Percentiles rank a stretch among this genome's conserved stretches.
Conservation (phyloP, 2,113 vertebrate species). For the Danionella cerebrum region DNA sequence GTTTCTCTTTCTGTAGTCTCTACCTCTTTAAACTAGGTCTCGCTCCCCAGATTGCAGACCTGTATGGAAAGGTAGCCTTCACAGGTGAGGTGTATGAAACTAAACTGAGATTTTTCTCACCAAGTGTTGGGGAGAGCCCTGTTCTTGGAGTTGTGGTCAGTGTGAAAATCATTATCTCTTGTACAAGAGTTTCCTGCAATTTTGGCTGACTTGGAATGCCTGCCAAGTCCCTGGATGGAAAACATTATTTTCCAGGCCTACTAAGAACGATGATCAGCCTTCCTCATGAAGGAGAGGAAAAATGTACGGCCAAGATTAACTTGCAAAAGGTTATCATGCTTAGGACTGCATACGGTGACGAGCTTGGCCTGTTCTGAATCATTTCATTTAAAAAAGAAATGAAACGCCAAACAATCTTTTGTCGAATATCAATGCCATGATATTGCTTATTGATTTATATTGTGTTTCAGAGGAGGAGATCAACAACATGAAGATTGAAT, state of each 20-base stretch:
- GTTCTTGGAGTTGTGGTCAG: constrained; percentile 38
- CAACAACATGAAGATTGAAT: constrained; percentile 94
- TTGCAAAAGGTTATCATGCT: not conserved
- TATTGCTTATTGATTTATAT: too few relatives aligned
- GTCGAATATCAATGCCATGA: too few relatives aligned
- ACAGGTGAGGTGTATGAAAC: constrained; percentile 74
- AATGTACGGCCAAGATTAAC: not conserved
- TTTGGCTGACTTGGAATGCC: constrained; percentile 26
- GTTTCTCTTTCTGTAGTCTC: constrained; percentile 67
- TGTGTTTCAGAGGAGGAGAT: constrained; percentile 94
- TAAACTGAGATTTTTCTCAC: not conserved
- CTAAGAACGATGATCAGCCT: constrained; percentile 42
- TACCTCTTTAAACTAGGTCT: constrained; percentile 97
- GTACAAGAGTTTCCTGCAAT: constrained; percentile 53
- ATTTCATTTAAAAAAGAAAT: not conserved
- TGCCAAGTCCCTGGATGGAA: constrained; percentile 39
- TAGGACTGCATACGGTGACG: not conserved
- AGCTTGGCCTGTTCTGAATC: not conserved
- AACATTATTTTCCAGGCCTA: constrained; percentile 44
- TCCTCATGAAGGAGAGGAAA: not conserved
- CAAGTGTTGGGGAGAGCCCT: not conserved
- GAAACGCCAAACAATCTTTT: not conserved
- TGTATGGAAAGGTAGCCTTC: constrained; percentile 96
- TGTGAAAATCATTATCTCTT: constrained; percentile 58
- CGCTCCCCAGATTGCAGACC: constrained; percentile 94